A percentile compares a stretch with the other conserved stretches of the same genome.
phyloP scores from a whole-genome alignment of 1,140 invertebrate genomes.

The Pristionchus pacificus region DNA sequence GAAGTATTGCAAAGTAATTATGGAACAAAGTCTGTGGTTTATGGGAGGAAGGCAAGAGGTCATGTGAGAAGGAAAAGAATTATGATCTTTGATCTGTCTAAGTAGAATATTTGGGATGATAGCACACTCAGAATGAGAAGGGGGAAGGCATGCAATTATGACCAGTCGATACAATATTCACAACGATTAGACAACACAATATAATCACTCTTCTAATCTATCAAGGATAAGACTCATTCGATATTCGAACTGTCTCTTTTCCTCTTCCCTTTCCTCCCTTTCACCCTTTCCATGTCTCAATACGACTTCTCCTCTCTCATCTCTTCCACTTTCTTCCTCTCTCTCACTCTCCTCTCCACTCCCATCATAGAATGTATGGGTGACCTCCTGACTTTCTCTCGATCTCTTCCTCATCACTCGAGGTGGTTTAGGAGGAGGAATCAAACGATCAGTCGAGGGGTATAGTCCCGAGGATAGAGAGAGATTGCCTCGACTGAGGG shows the following conservation, averaged over 20 bases:
- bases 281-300: constrained; percentile 11
- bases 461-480: background rate
- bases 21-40: no score
- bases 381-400: constrained; percentile 5
- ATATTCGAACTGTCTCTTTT: constrained; percentile 44
- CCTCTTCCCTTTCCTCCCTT: constrained; percentile 23
- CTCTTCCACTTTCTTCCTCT: constrained; percentile 5
- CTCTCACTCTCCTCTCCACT: background rate
- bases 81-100: no score
- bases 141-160: no score
- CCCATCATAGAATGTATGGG: constrained; percentile 17
- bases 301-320: constrained; percentile 2
- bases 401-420: constrained; percentile 7
- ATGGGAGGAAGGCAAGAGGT: no score
- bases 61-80: no score
- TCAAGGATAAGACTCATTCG: constrained; percentile 52
- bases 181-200: no score
- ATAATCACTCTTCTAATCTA: constrained; percentile 40
- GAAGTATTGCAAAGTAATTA: no score
- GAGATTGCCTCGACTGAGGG: background rate
- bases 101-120: no score
- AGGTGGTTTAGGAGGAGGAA: constrained; percentile 10
- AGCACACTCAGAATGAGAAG: no score
- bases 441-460: constrained; percentile 6
- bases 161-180: no score